Percentiles rank a stretch among this genome's conserved stretches.
Conservation (phyloP, 2,113 vertebrate species). For the Pedetes capensis region DNA sequence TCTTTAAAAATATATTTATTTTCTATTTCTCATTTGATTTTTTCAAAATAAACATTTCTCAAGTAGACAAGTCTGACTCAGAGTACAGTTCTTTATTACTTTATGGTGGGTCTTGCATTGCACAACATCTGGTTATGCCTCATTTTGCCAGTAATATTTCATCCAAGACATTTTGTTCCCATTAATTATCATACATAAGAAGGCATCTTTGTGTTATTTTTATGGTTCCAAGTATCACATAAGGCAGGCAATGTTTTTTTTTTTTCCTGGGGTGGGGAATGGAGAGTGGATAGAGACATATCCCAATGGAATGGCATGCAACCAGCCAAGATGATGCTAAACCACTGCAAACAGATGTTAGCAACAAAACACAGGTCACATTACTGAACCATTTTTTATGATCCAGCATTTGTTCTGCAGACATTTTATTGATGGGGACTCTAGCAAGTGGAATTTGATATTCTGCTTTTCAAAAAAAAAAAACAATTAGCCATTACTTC, state of each 20-base stretch:
- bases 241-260: background rate
- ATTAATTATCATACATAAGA: conserved; percentile 62
- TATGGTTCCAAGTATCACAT: conserved; percentile 34
- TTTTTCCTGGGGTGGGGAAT: background rate
- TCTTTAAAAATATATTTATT: background rate
- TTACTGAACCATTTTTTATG: background rate
- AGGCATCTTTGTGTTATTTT: conserved; percentile 34
- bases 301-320: background rate
- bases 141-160: conserved; percentile 55
- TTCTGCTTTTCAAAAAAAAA: background rate
- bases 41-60: conserved; percentile 38
- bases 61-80: background rate
- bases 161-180: conserved; percentile 54
- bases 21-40: conserved; percentile 27
- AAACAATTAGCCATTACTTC: background rate
- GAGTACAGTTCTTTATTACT: conserved; percentile 19
- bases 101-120: background rate
- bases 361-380: conserved; percentile 18
- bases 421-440: background rate
- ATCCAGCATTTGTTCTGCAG: background rate
- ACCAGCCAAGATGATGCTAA: background rate
- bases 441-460: background rate
- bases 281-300: background rate
- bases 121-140: conserved; percentile 41
- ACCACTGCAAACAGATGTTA: conserved; percentile 15